Conservation (phyloP, 2,888 invertebrate genomes). For the Xanthorhoe designata region DNA sequence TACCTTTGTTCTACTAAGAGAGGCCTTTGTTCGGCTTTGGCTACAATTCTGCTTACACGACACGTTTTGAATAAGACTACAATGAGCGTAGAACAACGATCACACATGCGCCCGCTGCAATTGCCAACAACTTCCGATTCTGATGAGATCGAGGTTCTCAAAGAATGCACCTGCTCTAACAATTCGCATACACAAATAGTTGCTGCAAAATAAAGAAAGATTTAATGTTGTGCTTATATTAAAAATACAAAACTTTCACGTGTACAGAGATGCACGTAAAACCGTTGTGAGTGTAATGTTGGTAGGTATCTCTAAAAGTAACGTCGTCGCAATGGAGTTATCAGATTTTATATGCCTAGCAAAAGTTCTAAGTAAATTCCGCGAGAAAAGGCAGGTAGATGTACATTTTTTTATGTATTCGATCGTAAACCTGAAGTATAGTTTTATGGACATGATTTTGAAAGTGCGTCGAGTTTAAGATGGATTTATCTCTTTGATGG, state of each 20-base stretch:
- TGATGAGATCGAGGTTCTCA: conserved; percentile 69
- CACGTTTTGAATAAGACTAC: conserved; percentile 68
- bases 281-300: conserved; percentile 12
- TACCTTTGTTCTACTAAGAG: neutral
- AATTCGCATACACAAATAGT: conserved; percentile 22
- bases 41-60: conserved; percentile 69
- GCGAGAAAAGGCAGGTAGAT: conserved; percentile 44
- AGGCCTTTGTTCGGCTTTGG: conserved; percentile 37
- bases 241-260: conserved; percentile 16
- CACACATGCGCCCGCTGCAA: conserved; percentile 72
- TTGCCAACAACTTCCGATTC: conserved; percentile 62
- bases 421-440: conserved; percentile 65
- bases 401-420: conserved; percentile 61
- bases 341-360: conserved; percentile 54
- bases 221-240: conserved; percentile 11
- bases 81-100: conserved; percentile 68
- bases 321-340: conserved; percentile 46
- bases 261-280: conserved; percentile 9
- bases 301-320: conserved; percentile 13
- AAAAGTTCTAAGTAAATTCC: conserved; percentile 60
- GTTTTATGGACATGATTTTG: conserved; percentile 67
- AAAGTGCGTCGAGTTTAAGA: conserved; percentile 61
- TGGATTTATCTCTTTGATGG: conserved; percentile 53
- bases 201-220: conserved; percentile 20
- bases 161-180: conserved; percentile 55